phyloP scores from a whole-genome alignment of 2,888 invertebrate genomes.

The Apocheima hispidaria region DNA sequence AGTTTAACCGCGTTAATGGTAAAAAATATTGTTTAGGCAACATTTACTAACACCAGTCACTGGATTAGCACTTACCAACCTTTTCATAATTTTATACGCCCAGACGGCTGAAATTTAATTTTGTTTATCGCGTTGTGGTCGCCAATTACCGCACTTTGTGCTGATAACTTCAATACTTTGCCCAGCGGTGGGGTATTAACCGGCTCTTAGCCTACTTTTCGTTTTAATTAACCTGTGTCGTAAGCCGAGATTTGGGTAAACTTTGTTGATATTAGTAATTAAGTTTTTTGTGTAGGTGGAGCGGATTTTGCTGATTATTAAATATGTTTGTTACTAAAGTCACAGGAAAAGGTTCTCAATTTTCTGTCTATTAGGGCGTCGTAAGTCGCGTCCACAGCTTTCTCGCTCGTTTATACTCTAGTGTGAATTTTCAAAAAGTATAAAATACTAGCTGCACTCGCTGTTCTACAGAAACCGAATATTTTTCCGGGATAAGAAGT shows the following conservation, averaged over 20 bases:
- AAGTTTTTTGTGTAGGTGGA: conserved; percentile 5
- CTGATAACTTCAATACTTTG: conserved; percentile 27
- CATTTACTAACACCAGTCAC: conserved; percentile 1
- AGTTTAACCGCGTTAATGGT: too few species aligned
- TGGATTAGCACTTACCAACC: not conserved
- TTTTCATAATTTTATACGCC: conserved; percentile 36
- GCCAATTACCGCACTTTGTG: conserved; percentile 31
- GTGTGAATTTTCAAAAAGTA: too few species aligned
- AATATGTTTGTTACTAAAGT: not conserved
- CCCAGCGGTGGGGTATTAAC: conserved; percentile 25
- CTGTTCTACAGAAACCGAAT: too few species aligned
- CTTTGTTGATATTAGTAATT: conserved; percentile 1
- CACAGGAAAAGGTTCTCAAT: not conserved
- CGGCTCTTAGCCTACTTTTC: conserved; percentile 12
- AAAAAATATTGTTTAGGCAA: not conserved
- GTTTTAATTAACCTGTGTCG: conserved; percentile 15
- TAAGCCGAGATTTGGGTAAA: conserved; percentile 7
- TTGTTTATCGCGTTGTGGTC: conserved; percentile 39
- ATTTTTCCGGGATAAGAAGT: too few species aligned
- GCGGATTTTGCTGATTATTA: not conserved
- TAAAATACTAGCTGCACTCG: too few species aligned
- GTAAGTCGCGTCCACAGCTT: too few species aligned
- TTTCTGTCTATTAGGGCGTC: too few species aligned
- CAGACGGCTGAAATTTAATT: conserved; percentile 38
- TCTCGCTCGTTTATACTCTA: too few species aligned